A percentile compares a stretch with the other conserved stretches of the same genome.
These are phyloP conservation scores for Prionailurus viverrinus DNA, from an alignment of 2,113 vertebrate genomes.

Conservation along the genomic window DNA sequence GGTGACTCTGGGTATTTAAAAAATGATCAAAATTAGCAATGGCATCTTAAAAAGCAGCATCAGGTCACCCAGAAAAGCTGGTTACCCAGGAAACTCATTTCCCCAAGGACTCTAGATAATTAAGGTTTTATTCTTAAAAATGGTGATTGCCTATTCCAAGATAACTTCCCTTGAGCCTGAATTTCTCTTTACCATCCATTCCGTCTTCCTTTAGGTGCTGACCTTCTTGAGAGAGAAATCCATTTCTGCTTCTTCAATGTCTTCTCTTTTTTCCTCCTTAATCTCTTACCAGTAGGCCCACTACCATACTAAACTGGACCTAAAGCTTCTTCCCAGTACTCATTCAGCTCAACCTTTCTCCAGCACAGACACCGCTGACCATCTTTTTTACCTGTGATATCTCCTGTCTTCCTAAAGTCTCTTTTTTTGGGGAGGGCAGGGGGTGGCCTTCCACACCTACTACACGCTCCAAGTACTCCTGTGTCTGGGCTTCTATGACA, in stretches of 20 bases:
- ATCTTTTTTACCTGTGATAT: background rate
- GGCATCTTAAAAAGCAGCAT: constrained; percentile 45
- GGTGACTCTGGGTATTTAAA: background rate
- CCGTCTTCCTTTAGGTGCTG: background rate
- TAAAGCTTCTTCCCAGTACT: background rate
- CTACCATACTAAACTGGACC: no score
- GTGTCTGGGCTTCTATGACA: background rate
- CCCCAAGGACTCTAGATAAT: background rate
- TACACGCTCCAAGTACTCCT: background rate
- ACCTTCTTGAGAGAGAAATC: constrained; percentile 28
- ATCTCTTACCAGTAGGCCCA: background rate
- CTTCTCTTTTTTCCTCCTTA: background rate
- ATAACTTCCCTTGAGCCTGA: background rate
- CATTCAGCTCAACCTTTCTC: background rate
- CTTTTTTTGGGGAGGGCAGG: background rate
- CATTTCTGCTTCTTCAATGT: background rate
- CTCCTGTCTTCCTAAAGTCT: background rate
- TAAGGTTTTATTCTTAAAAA: constrained; percentile 45
- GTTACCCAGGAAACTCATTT: constrained; percentile 16
- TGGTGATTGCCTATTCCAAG: background rate
- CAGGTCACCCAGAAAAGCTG: constrained; percentile 44
- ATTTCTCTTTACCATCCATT: background rate
- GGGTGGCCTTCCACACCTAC: no score
- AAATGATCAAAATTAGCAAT: constrained; percentile 40
- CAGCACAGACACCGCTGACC: background rate